Evolutionary conservation across 2,797 vertebrate species (phyloP).

Genomic region (Spinibarbus caldwelli): DNA sequence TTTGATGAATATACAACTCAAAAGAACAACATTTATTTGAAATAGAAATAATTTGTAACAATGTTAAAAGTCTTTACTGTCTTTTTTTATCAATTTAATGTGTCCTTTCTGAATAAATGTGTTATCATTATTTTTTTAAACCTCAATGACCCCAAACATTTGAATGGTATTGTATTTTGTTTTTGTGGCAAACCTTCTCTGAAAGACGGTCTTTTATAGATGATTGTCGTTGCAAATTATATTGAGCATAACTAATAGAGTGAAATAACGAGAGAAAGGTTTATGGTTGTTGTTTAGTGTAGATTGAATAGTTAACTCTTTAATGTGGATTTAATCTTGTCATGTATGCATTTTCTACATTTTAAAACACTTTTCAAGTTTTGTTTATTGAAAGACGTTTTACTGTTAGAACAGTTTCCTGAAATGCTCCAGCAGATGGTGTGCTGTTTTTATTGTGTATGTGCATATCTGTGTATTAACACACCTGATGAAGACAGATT

Average conservation of each 20-base stretch:
- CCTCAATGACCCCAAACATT: neutral
- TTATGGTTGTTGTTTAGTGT: neutral
- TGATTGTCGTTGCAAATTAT: neutral
- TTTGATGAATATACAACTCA: neutral
- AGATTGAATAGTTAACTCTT: neutral
- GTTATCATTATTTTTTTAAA: neutral
- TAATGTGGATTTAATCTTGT: neutral
- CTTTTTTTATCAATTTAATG: neutral
- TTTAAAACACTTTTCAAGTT: neutral
- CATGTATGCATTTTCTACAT: neutral
- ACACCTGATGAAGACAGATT: slow-evolving; percentile 14
- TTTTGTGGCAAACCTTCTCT: neutral
- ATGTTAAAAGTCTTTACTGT: neutral
- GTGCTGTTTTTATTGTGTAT: slow-evolving; percentile 4
- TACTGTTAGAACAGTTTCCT: neutral
- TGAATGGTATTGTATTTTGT: neutral
- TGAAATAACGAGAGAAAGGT: neutral
- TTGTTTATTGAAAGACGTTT: neutral
- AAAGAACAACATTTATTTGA: too few species aligned
- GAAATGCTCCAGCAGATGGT: neutral
- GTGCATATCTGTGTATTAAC: slow-evolving; percentile 14
- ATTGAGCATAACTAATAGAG: neutral
- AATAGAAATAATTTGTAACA: neutral
- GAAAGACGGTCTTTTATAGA: neutral
- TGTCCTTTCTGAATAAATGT: neutral